Evolutionary conservation across 2,113 vertebrate species (phyloP).

Genomic region (Zosterops japonicus): DNA sequence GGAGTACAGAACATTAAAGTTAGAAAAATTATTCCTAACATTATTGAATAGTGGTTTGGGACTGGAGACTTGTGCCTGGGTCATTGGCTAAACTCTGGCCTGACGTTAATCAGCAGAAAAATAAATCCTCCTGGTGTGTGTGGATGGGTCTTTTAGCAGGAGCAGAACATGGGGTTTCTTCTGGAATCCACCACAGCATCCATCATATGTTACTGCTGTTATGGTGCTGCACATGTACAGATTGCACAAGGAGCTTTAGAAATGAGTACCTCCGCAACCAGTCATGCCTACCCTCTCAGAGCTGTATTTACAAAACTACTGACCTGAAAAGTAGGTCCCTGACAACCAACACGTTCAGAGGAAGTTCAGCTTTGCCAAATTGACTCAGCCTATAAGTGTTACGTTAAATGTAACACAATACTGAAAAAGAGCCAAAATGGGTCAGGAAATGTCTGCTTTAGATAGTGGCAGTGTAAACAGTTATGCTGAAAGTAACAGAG

Average conservation of each 20-base stretch:
- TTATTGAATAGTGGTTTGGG: not conserved
- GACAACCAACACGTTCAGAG: slow-evolving; percentile 21
- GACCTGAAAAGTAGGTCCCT: slow-evolving; percentile 1
- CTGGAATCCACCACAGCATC: not conserved
- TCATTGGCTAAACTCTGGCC: not conserved
- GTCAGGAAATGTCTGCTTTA: slow-evolving; percentile 60
- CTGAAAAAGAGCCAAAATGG: slow-evolving; percentile 51
- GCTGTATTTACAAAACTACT: not conserved
- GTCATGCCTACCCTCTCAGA: not conserved
- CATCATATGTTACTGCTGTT: fast-evolving
- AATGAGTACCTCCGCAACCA: not conserved
- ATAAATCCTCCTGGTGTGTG: not conserved
- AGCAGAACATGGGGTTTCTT: not conserved
- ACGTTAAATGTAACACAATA: slow-evolving; percentile 47
- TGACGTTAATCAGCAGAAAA: not conserved
- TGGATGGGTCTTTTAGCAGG: not conserved
- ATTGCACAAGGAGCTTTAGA: not conserved
- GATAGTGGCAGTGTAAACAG: slow-evolving; percentile 36
- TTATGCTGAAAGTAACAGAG: slow-evolving; percentile 12
- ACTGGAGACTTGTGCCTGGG: not conserved
- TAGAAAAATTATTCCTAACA: not conserved
- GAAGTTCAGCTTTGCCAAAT: slow-evolving; percentile 17
- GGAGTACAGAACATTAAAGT: not conserved
- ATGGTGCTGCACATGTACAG: not conserved
- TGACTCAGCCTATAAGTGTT: not conserved